Percentiles rank a stretch among this genome's conserved stretches.
Evolutionary conservation across 2,888 invertebrate genomes (phyloP).

Genomic region (Leptopterna dolabrata): DNA sequence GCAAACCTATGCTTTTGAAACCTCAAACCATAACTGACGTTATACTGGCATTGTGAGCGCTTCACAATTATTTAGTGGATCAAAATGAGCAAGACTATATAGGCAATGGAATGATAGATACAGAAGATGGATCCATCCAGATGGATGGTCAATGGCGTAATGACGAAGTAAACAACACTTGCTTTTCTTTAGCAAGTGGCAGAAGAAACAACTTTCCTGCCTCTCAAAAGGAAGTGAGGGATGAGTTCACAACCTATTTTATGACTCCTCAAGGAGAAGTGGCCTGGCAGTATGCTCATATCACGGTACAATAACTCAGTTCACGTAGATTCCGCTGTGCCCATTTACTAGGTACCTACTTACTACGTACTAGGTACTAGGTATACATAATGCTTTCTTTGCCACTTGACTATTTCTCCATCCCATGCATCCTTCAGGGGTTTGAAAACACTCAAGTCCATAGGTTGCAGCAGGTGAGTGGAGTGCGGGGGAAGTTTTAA

Average conservation of each 20-base stretch:
- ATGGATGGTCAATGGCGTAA: not conserved
- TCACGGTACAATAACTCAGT: not conserved
- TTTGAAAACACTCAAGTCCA: no score
- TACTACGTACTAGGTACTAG: no score
- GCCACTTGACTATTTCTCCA: conserved; percentile 62
- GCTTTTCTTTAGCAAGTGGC: not conserved
- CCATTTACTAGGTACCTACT: not conserved
- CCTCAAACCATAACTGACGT: conserved; percentile 60
- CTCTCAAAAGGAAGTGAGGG: not conserved
- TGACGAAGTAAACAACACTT: not conserved
- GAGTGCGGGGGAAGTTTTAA: conserved; percentile 61
- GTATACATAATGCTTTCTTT: conserved; percentile 61
- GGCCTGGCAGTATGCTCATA: not conserved
- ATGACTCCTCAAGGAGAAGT: conserved; percentile 3
- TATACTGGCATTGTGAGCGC: conserved; percentile 59
- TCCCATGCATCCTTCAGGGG: conserved; percentile 64
- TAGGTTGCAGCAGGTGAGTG: conserved; percentile 63
- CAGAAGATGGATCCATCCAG: not conserved
- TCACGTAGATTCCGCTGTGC: not conserved
- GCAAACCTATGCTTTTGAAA: conserved; percentile 59
- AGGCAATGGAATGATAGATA: not conserved
- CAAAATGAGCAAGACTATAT: not conserved
- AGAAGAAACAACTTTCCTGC: not conserved
- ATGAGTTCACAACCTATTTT: not conserved
- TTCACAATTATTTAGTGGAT: conserved; percentile 60